Evolutionary conservation across 2,113 vertebrate genomes (phyloP), one percentile per base, ranked within the genome.

Genomic region (Acrocephalus arundinaceus): DNA sequence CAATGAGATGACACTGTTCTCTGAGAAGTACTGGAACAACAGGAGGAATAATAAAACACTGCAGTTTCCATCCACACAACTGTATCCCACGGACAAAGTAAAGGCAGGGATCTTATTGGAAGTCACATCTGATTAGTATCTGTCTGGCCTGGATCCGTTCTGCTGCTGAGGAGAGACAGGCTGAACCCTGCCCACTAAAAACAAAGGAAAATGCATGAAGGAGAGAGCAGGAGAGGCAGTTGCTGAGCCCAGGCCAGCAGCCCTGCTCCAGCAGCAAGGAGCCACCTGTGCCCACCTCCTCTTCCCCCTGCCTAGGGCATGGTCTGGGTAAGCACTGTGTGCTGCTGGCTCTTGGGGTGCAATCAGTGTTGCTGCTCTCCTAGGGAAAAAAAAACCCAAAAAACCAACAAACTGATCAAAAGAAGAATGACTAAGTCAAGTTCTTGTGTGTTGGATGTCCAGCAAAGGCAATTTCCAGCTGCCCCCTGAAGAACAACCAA

Each of bases 1-100:
- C 86, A 1, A 95, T 74, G 92, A 84, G 92, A 92, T 97, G 83
- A 97, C 89, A 89, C 33, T 33, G 85, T 59, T 88, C 92, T 76
- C 75, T 46, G 43, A 86, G 83, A 97, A 88, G 21, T 43, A 48
- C 78, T 90, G 82, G 82, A 93, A 91, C 92, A 87, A 90, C 51
- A 31, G 76, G 48, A 94, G 48, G 52, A 90, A 73, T 61, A 86
- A 92, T 94, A 94, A 94, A 94, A 81, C 55, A 39, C 61, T 0
- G 3, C 55, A 9, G 55, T 92, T 94, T 94, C 92, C 86, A 95
- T 93, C 75, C 76, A 62, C 33, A 17, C 1, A 4, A 59, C 51
- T 46, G 46, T 59, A 83, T 83, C 79, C 59, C 86, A 73, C 3
- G 3, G 79, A 73, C 35, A 86, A 89, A 86, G 46, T 9, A 86